A percentile compares a stretch with the other conserved stretches of the same genome.
phyloP scores from a whole-genome alignment of 2,797 vertebrate species.

The Gallinago nigripennis region DNA sequence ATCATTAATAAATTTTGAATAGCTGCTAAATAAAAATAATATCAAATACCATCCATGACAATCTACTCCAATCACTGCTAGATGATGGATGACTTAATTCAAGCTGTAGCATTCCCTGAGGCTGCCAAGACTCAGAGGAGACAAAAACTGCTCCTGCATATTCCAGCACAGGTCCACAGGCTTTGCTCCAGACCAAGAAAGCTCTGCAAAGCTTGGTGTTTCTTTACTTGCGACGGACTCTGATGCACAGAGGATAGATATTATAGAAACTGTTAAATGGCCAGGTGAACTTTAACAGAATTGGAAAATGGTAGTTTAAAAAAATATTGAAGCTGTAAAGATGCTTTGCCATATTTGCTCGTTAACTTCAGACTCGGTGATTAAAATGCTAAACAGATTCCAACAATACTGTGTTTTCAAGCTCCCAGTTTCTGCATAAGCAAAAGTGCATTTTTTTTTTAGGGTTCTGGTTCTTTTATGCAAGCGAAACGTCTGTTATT shows the following conservation, averaged over 20 bases:
- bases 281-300: background rate
- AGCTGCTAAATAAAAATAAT: no score
- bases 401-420: background rate
- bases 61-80: background rate
- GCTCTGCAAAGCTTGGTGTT: background rate
- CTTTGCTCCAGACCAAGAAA: background rate
- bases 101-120: background rate
- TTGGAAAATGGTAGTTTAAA: background rate
- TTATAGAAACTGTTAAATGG: background rate
- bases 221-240: background rate
- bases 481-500: background rate
- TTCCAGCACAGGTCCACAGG: background rate
- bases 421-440: background rate
- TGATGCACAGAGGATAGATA: background rate
- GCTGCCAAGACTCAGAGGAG: background rate
- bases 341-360: background rate
- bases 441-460: background rate
- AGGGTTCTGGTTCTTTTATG: background rate
- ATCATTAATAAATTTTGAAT: no score
- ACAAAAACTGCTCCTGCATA: background rate
- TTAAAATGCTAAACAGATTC: background rate
- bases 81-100: conserved; percentile 17
- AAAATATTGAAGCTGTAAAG: background rate
- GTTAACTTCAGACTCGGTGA: background rate
- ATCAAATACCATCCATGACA: no score